Conservation (phyloP, 2,888 invertebrate species). For the Perdita meconis region DNA sequence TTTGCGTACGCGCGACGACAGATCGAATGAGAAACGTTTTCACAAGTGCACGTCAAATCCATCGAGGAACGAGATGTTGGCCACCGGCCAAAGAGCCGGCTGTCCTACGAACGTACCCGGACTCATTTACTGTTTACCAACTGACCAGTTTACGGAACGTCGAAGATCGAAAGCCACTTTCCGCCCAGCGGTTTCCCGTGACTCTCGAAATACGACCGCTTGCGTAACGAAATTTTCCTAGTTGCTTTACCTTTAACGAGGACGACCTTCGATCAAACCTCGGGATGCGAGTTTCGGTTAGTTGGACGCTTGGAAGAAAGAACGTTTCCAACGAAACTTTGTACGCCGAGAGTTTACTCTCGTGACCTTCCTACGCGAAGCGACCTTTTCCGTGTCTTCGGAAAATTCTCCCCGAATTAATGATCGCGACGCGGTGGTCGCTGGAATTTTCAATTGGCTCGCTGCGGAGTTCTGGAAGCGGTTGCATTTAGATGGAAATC, state of each 20-base stretch:
- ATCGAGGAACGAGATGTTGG: conserved; percentile 55
- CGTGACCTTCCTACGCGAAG: not conserved
- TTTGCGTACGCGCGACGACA: conserved; percentile 31
- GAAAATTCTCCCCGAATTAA: not conserved
- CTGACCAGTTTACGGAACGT: conserved; percentile 45
- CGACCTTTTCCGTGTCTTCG: not conserved
- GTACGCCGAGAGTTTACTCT: no score
- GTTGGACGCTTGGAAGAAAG: no score
- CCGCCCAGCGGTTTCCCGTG: conserved; percentile 16
- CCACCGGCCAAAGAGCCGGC: conserved; percentile 42
- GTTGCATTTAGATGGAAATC: conserved; percentile 39
- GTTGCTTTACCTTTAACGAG: not conserved
- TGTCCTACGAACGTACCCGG: conserved; percentile 20
- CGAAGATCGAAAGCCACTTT: conserved; percentile 18
- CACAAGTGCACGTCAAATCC: conserved; percentile 39
- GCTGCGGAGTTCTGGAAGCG: not conserved
- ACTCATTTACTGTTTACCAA: conserved; percentile 47
- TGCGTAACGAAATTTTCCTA: not conserved
- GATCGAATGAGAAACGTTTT: conserved; percentile 37
- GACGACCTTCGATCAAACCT: not conserved
- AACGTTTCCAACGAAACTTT: not conserved
- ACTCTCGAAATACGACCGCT: conserved; percentile 1
- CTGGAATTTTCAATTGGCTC: conserved; percentile 2
- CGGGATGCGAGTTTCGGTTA: not conserved
- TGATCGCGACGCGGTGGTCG: not conserved